Percentiles rank a stretch among this genome's conserved stretches.
phyloP scores from a whole-genome alignment of 2,113 vertebrate species.

The Gila orcuttii region DNA sequence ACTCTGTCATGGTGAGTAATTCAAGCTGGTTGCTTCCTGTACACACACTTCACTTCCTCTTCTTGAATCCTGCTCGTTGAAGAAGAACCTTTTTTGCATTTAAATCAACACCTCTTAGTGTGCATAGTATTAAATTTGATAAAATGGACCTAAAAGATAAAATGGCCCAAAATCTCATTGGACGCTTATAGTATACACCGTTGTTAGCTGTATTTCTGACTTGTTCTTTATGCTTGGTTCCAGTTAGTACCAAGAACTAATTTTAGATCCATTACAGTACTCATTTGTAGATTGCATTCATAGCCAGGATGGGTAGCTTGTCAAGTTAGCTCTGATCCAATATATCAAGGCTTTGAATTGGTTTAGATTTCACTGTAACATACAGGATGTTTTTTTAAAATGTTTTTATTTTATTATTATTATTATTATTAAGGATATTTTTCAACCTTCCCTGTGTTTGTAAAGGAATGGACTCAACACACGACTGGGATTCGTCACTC shows the following conservation, averaged over 20 bases:
- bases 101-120: conserved; percentile 29
- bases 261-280: not conserved
- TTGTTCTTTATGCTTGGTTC: not conserved
- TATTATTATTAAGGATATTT: not conserved
- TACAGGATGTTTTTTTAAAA: not conserved
- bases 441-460: conserved; percentile 61
- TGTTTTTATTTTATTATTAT: no score
- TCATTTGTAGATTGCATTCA: not conserved
- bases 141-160: not conserved
- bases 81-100: conserved; percentile 24
- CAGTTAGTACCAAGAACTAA: not conserved
- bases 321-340: not conserved
- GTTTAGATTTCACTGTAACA: not conserved
- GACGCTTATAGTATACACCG: not conserved
- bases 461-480: conserved; percentile 96
- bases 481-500: conserved; percentile 88
- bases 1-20: conserved; percentile 78
- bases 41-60: not conserved
- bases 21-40: conserved; percentile 49
- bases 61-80: conserved; percentile 12
- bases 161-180: not conserved
- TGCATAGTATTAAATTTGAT: not conserved
- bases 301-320: not conserved
- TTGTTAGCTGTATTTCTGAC: not conserved
- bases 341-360: not conserved